Base-by-base conservation (phyloP, 1,140 invertebrate species). In the Drosophila kohkoa region DNA sequence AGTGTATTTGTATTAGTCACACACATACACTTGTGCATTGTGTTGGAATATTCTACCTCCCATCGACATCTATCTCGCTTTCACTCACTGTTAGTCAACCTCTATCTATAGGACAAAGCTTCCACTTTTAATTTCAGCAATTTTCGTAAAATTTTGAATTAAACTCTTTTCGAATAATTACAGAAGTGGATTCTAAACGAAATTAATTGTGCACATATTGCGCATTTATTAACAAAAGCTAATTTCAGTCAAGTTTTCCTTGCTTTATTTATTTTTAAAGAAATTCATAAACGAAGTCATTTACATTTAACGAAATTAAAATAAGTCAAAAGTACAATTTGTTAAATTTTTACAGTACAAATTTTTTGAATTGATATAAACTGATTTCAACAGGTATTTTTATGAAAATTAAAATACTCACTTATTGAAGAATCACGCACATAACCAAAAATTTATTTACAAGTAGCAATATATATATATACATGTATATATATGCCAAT, bases 1-100 rank as follows among this genome's bases (percentile, higher is more conserved):
- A 10, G 28, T 58, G 32, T 15, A 60, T 45, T 28, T 16, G 11
- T 58, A 5, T 68, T 52, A 49, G 35, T 48, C 43, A 73, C 25
- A 32, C 35, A 38, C 35, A 38, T 4, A 5, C 8, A 5, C 3
- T 8, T 30, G 11, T 48, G 46, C 7, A 48, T 48, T 11, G 15
- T 7, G 1, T 48, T 20, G 46, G 13, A 48, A 20, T 20, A 20
- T 8, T 45, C 6, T 58, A 25, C 16, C 1, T 1, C 32, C 11
- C 11, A n/a, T 54, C 15, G 3, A 3, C 11, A n/a, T 54, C 32
- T 10, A 3, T 55, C 52, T 57, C 13, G 2, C 54, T 43, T 32
- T 1, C 48, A 41, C 20, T 6, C 48, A 38, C 7, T 38, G 6
- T 49, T 49, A 49, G 4, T 49, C 48, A 49, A 20, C n/a, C 28